A percentile compares a stretch with the other conserved stretches of the same genome.
Conservation (phyloP, 2,113 vertebrate genomes). For the Erinaceus europaeus region DNA sequence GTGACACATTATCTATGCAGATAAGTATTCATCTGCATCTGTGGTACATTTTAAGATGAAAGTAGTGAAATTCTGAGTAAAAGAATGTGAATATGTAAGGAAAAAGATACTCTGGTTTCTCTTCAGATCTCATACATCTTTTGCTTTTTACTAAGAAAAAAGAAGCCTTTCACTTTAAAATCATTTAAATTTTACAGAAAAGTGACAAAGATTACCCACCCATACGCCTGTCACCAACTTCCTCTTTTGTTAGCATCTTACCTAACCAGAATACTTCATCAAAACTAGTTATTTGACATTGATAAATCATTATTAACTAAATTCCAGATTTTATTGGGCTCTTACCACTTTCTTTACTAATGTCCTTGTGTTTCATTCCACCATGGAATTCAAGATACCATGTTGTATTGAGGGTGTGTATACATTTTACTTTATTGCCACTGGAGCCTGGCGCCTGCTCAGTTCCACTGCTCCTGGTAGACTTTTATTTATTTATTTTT, state of each 20-base stretch:
- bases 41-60: conserved; percentile 50
- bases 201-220: not conserved
- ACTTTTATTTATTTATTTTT: too few species aligned
- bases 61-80: conserved; percentile 47
- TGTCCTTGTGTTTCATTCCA: not conserved
- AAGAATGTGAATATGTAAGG: not conserved
- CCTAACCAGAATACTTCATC: not conserved
- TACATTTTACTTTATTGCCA: too few species aligned
- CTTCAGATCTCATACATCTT: too few species aligned
- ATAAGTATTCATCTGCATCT: not conserved
- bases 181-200: conserved; percentile 12
- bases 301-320: not conserved
- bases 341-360: not conserved
- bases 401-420: conserved; percentile 21
- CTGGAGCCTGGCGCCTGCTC: too few species aligned
- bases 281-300: not conserved
- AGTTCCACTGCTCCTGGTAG: too few species aligned
- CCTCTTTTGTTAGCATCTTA: not conserved
- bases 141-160: not conserved
- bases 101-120: too few species aligned
- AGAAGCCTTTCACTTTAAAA: conserved; percentile 40
- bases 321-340: not conserved
- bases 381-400: not conserved
- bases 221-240: too few species aligned
- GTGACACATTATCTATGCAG: not conserved